A percentile compares a stretch with the other conserved stretches of the same genome.
Evolutionary conservation across 2,888 invertebrate genomes (phyloP).

Genomic region (Pinctada fucata): DNA sequence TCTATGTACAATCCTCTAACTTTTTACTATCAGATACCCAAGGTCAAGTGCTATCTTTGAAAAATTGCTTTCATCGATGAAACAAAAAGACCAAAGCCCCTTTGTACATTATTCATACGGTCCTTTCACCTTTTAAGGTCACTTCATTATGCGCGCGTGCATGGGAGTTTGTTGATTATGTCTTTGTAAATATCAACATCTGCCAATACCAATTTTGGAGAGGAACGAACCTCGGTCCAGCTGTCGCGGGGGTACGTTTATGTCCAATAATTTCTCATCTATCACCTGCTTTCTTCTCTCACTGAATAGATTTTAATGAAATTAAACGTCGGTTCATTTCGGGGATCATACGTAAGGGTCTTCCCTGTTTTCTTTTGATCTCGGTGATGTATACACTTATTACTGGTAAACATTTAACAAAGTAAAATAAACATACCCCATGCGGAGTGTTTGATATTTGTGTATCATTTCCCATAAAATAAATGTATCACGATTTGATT

Average conservation of each 20-base stretch:
- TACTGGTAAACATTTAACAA: neutral
- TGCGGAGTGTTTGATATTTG: neutral
- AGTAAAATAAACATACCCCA: neutral
- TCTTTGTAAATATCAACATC: neutral
- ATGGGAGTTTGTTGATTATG: no score
- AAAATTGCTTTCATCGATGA: no score
- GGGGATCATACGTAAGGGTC: neutral
- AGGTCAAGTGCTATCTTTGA: no score
- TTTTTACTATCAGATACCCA: no score
- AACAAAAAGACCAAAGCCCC: no score
- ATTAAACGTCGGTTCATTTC: neutral
- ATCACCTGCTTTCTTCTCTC: neutral
- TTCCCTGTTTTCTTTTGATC: neutral
- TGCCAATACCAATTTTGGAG: neutral
- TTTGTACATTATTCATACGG: no score
- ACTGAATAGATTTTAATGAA: neutral
- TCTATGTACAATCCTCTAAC: no score
- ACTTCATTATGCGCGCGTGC: no score
- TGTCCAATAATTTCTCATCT: neutral
- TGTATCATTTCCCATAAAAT: neutral
- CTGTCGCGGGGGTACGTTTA: neutral
- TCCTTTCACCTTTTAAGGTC: no score
- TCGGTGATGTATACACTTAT: neutral
- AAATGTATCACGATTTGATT: neutral
- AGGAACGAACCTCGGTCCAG: neutral